Conservation (phyloP, 2,113 vertebrate species). For the Cyprinodon brontotheroides region DNA sequence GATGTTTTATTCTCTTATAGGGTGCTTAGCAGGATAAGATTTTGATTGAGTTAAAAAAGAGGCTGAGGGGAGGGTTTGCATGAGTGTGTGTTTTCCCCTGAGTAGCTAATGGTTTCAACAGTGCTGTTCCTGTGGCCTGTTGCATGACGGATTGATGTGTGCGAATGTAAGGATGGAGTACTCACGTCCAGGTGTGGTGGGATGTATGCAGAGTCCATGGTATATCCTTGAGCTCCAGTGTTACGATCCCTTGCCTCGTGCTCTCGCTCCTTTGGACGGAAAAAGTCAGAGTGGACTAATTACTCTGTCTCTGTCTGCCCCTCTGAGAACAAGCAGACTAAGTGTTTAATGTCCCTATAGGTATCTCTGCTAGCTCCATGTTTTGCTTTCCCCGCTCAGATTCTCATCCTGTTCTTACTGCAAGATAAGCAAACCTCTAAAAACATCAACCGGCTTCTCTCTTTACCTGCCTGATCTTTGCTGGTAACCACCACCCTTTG, state of each 20-base stretch:
- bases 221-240: conserved; percentile 84
- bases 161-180: conserved; percentile 49
- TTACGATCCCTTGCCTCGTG: conserved; percentile 79
- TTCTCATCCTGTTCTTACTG: conserved; percentile 78
- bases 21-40: conserved; percentile 52
- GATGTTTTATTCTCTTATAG: conserved; percentile 57
- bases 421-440: conserved; percentile 72
- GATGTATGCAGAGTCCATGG: conserved; percentile 85
- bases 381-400: conserved; percentile 58
- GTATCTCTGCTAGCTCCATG: conserved; percentile 59
- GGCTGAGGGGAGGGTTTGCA: conserved; percentile 42
- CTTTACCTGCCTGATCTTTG: conserved; percentile 63
- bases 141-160: conserved; percentile 51
- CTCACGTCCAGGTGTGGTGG: conserved; percentile 82
- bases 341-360: conserved; percentile 47
- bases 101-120: conserved; percentile 75
- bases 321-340: conserved; percentile 46
- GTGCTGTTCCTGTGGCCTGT: conserved; percentile 63
- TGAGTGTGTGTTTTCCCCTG: conserved; percentile 55
- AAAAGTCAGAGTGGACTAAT: conserved; percentile 56
- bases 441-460: conserved; percentile 69
- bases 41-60: conserved; percentile 61
- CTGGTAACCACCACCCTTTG: conserved; percentile 60
- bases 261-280: conserved; percentile 71
- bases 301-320: conserved; percentile 41